phyloP scores from a whole-genome alignment of 1,140 invertebrate species.

The Eupristina koningsbergeri region DNA sequence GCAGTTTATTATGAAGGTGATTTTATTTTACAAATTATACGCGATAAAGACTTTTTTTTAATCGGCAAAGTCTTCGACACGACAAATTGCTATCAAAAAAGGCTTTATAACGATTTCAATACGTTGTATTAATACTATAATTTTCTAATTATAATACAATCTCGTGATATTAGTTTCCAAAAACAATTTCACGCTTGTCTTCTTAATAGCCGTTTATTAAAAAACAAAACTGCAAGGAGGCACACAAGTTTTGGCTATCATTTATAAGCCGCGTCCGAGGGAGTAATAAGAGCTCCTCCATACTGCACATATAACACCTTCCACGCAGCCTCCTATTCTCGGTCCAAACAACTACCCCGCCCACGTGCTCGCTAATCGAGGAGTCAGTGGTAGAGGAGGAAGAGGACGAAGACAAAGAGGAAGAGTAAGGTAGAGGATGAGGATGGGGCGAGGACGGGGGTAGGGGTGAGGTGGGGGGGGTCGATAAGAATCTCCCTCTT shows the following conservation, averaged over 20 bases:
- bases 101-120: background rate
- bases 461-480: background rate
- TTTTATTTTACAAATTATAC: background rate
- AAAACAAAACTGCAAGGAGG: background rate
- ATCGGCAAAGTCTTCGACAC: background rate
- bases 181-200: slow-evolving; percentile 19
- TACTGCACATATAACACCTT: background rate
- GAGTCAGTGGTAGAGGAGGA: background rate
- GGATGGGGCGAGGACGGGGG: background rate
- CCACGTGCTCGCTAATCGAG: background rate
- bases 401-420: background rate
- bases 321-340: background rate
- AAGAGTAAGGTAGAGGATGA: background rate
- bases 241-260: slow-evolving; percentile 7
- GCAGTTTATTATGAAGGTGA: background rate
- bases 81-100: background rate
- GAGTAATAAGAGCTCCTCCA: background rate
- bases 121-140: background rate
- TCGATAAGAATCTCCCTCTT: slow-evolving; percentile 28
- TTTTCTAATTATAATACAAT: slow-evolving; percentile 12
- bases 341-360: slow-evolving; percentile 1
- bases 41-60: background rate
- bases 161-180: background rate
- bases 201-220: slow-evolving; percentile 12
- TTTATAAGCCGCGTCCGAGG: background rate